Evolutionary conservation across 2,888 invertebrate genomes (phyloP).

Genomic region (Ophioninae sp.): DNA sequence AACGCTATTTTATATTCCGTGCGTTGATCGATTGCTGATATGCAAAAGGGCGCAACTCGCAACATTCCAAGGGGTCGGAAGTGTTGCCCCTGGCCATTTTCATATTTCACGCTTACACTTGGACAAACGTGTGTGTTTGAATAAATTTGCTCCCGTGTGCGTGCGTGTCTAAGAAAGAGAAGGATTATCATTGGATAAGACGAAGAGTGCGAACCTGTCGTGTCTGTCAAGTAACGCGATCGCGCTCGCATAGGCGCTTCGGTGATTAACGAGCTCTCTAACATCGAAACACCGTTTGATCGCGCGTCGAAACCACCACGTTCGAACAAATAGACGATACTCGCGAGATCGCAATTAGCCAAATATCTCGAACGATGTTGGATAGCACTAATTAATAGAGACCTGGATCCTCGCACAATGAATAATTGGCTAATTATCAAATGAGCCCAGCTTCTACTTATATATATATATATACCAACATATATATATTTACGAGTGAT

Average conservation of each 20-base stretch:
- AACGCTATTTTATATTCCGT: slow-evolving; percentile 23
- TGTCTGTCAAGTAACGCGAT: slow-evolving; percentile 66
- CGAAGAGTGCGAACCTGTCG: slow-evolving; percentile 68
- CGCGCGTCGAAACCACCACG: slow-evolving; percentile 15
- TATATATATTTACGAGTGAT: slow-evolving; percentile 1
- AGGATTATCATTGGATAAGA: slow-evolving; percentile 58
- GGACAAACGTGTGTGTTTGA: slow-evolving; percentile 39
- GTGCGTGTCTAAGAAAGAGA: slow-evolving; percentile 26
- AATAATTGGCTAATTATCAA: slow-evolving; percentile 18
- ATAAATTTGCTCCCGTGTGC: slow-evolving; percentile 2
- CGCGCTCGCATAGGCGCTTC: slow-evolving; percentile 41
- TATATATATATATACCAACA: not conserved
- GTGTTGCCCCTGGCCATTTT: not conserved
- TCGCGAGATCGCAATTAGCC: slow-evolving; percentile 1
- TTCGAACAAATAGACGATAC: slow-evolving; percentile 48
- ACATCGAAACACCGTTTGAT: slow-evolving; percentile 54
- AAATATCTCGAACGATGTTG: slow-evolving; percentile 15
- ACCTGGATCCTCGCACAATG: not conserved
- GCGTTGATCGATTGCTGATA: slow-evolving; percentile 43
- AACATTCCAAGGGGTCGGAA: not conserved
- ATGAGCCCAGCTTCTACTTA: not conserved
- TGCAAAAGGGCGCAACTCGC: not conserved
- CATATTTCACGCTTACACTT: slow-evolving; percentile 9
- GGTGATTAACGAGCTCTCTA: slow-evolving; percentile 63
- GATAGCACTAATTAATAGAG: slow-evolving; percentile 23